phyloP scores from a whole-genome alignment of 1,140 invertebrate genomes.

The Aphidius ervi region DNA sequence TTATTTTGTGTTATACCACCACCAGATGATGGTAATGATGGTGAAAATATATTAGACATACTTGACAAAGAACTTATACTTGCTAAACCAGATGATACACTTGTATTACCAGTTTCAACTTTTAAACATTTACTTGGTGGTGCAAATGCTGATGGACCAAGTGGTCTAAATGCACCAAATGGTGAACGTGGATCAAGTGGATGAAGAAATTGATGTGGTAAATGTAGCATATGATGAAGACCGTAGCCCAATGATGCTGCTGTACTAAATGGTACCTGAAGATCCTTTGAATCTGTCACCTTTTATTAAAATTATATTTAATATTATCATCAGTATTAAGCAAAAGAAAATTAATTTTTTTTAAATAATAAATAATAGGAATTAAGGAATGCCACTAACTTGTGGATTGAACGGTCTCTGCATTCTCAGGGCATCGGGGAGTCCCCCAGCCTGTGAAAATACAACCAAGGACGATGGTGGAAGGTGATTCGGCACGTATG shows the following conservation, averaged over 20 bases:
- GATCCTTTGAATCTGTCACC: conserved; percentile 55
- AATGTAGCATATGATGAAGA: conserved; percentile 55
- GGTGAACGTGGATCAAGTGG: conserved; percentile 50
- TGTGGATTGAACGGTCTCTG: conserved; percentile 70
- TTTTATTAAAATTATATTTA: conserved; percentile 25
- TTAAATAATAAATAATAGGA: not conserved
- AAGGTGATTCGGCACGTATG: conserved; percentile 67
- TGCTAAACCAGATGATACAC: conserved; percentile 42
- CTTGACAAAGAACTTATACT: conserved; percentile 45
- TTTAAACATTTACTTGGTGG: conserved; percentile 56
- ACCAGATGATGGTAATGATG: conserved; percentile 40
- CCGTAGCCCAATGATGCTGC: conserved; percentile 53
- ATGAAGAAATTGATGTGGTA: conserved; percentile 55
- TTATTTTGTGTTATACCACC: conserved; percentile 19
- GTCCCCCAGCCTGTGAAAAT: conserved; percentile 70
- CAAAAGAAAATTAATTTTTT: not conserved
- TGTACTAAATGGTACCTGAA: conserved; percentile 53
- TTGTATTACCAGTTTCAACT: conserved; percentile 46
- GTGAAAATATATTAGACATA: conserved; percentile 53
- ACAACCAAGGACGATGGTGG: conserved; percentile 77
- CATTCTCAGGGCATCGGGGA: conserved; percentile 70
- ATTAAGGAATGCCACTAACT: conserved; percentile 49
- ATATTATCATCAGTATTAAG: not conserved
- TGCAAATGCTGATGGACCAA: conserved; percentile 55
- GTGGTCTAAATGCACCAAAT: conserved; percentile 47